Evolutionary conservation across 2,113 vertebrate species (phyloP).

Genomic region (Cygnus atratus): DNA sequence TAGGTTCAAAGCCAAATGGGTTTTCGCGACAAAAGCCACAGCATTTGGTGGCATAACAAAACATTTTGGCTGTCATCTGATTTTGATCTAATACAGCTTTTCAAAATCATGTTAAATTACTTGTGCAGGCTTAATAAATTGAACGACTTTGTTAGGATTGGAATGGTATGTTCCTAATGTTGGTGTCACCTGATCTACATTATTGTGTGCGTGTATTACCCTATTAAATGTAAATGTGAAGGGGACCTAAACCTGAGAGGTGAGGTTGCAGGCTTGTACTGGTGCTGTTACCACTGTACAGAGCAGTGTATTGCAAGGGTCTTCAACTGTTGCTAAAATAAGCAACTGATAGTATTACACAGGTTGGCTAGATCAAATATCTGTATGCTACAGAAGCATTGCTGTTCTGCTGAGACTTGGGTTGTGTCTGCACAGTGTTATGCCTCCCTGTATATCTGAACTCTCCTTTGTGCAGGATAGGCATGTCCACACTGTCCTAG

Average conservation of each 20-base stretch:
- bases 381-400: fast-evolving
- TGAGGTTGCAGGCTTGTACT: background rate
- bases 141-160: background rate
- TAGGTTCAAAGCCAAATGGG: background rate
- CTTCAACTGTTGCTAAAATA: background rate
- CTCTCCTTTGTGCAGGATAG: fast-evolving
- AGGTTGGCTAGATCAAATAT: background rate
- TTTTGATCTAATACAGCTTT: background rate
- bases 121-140: background rate
- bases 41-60: background rate
- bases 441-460: background rate
- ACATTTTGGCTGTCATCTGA: background rate
- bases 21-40: background rate
- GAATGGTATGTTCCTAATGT: background rate
- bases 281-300: no score
- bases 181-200: background rate
- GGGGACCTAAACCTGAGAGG: background rate
- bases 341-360: no score
- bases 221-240: background rate
- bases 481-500: fast-evolving
- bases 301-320: no score
- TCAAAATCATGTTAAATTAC: background rate
- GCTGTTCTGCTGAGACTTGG: background rate
- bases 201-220: background rate
- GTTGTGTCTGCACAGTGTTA: fast-evolving